Evolutionary conservation across 2,113 vertebrate species (phyloP).

Genomic region (Oenanthe melanoleuca): DNA sequence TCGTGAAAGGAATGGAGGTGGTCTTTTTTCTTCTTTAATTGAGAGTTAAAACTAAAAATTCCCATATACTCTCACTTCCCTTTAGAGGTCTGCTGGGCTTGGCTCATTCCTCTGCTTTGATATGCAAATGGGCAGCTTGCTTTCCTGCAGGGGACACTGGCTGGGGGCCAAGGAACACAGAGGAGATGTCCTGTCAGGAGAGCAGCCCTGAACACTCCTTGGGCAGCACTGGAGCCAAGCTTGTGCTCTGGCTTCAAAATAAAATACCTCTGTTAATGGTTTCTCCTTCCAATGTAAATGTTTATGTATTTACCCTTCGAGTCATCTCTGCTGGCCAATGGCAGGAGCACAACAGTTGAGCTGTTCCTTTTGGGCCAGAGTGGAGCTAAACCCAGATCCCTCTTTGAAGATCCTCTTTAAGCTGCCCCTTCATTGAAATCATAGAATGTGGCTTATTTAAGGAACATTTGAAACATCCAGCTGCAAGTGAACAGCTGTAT

Average conservation of each 20-base stretch:
- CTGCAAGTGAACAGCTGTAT: background rate
- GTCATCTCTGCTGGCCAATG: constrained; percentile 61
- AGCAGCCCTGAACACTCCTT: constrained; percentile 54
- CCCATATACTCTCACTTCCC: constrained; percentile 72
- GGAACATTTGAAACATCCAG: background rate
- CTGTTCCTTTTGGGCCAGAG: constrained; percentile 19
- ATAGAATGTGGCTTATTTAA: background rate
- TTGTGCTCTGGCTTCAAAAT: constrained; percentile 66
- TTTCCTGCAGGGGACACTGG: constrained; percentile 80
- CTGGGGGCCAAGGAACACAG: constrained; percentile 76
- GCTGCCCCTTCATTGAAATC: background rate
- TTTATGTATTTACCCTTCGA: constrained; percentile 72
- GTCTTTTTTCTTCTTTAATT: background rate
- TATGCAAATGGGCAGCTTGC: constrained; percentile 83
- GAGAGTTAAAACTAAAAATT: constrained; percentile 65
- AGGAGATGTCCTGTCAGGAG: constrained; percentile 72
- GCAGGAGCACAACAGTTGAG: constrained; percentile 46
- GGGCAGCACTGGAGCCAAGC: constrained; percentile 53
- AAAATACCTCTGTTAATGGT: constrained; percentile 73
- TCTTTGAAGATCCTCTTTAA: background rate
- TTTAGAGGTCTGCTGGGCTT: constrained; percentile 73
- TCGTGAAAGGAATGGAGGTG: background rate
- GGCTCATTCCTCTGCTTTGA: constrained; percentile 79
- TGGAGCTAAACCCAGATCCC: background rate
- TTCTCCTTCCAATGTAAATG: constrained; percentile 75